These are phyloP conservation scores for Leptinotarsa peninsularis DNA, from an alignment of 2,888 invertebrate genomes.

Conservation along the genomic window DNA sequence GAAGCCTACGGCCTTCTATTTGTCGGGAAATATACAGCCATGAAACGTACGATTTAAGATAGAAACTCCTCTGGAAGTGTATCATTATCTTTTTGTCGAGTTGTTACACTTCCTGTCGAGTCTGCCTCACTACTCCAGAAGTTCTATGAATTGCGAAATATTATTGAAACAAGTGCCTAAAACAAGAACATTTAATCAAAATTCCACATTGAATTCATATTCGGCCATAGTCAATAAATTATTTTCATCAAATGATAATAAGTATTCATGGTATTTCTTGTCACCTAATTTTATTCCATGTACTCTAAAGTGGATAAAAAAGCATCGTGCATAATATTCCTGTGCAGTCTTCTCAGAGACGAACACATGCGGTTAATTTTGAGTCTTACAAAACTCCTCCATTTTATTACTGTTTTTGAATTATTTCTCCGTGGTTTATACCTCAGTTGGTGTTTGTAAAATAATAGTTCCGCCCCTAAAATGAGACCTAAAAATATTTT, in stretches of 20 bases:
- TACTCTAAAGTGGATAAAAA: conserved; percentile 57
- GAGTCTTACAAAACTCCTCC: conserved; percentile 33
- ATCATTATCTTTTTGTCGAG: too few relatives aligned
- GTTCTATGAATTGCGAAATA: too few relatives aligned
- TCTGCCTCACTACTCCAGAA: too few relatives aligned
- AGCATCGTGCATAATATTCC: conserved; percentile 57
- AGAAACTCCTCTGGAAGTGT: too few relatives aligned
- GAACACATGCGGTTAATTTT: conserved; percentile 37
- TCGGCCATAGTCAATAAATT: too few relatives aligned
- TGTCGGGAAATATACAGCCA: too few relatives aligned
- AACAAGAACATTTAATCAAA: too few relatives aligned
- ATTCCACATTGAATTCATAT: too few relatives aligned
- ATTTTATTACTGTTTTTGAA: conserved; percentile 32
- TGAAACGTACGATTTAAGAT: too few relatives aligned
- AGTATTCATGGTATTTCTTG: background rate
- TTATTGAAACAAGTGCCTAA: too few relatives aligned
- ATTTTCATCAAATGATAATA: background rate
- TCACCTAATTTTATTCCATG: conserved; percentile 48
- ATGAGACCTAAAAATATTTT: conserved; percentile 47
- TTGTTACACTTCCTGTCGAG: too few relatives aligned
- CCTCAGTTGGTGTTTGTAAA: conserved; percentile 48
- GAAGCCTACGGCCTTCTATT: too few relatives aligned
- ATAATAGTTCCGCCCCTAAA: conserved; percentile 50
- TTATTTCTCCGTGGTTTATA: conserved; percentile 38
- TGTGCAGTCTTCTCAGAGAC: conserved; percentile 45